Base-by-base conservation (phyloP, 2,888 invertebrate genomes). In the Phyllotreta cruciferae region DNA sequence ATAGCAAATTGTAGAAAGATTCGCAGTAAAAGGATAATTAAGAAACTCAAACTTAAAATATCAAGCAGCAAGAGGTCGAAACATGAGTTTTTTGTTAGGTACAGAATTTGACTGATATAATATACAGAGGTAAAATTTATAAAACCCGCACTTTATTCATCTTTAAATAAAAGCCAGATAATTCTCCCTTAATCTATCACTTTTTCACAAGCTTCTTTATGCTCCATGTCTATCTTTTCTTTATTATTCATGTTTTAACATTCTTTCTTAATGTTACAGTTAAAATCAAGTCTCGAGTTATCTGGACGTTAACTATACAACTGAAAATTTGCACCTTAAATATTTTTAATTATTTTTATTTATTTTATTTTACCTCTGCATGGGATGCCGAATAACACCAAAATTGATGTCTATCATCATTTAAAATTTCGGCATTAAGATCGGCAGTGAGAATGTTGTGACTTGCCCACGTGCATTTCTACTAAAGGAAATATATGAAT, bases 391-490 rank as follows among this genome's bases (percentile, higher is more conserved):
- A 57, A 34, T 55, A 62, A 62, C 57, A 65, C 54, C 58, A 62
- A 62, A 60, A 63, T 66, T 50, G 56, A 55, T 35, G 58, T 56
- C 52, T 56, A 34, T 47, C 49, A 52, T 56, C 56, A 2, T 39
- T 63, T 62, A 56, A 62, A 52, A 66, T 66, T 66, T 66, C 55
- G 62, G 67, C 58, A 62, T 66, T 70, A 64, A 54, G 65, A 70
- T 66, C 70, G 70, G 67, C 66, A 68, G 55, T 69, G 56, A 64
- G 56, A 58, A 49, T 70, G 75, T 75, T 75, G 76, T 74, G 75
- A 75, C 75, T 71, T 76, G 76, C 76, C 74, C 73, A 75, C 75
- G 75, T 77, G 75, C 76, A 73, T 68, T 58, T 53, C 49, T 56
- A 42, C 49, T 63, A 58, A 39, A 49, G 11, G 45, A 44, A 42